phyloP scores from a whole-genome alignment of 2,888 invertebrate genomes.

The Dryadula phaetusa region DNA sequence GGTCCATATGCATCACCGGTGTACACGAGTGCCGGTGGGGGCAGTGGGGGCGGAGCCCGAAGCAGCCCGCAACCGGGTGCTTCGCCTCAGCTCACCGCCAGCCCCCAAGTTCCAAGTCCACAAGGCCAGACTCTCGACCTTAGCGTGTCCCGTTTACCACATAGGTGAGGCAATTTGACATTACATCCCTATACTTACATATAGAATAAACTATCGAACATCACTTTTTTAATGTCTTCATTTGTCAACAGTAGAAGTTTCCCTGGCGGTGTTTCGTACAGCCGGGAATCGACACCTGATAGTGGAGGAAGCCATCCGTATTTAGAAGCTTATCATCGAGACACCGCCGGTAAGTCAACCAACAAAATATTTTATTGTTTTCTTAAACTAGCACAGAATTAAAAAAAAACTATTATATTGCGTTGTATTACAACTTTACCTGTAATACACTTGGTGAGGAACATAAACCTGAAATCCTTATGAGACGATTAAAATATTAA shows the following conservation, averaged over 20 bases:
- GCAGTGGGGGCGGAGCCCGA: conserved; percentile 87
- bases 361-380: background rate
- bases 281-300: conserved; percentile 95
- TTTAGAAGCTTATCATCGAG: conserved; percentile 92
- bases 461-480: too few relatives aligned
- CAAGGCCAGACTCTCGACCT: conserved; percentile 96
- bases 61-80: conserved; percentile 94
- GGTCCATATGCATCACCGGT: conserved; percentile 91
- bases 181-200: conserved; percentile 26
- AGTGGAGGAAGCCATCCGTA: conserved; percentile 94
- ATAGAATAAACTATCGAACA: conserved; percentile 33
- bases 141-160: conserved; percentile 93
- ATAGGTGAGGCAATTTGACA: conserved; percentile 87
- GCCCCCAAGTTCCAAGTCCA: conserved; percentile 95
- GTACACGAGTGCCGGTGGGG: conserved; percentile 90
- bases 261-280: conserved; percentile 89
- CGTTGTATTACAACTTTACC: too few relatives aligned
- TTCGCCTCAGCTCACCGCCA: conserved; percentile 91
- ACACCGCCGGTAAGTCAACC: conserved; percentile 89
- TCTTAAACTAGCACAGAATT: too few relatives aligned
- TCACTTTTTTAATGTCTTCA: conserved; percentile 18
- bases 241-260: conserved; percentile 78
- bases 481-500: too few relatives aligned
- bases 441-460: too few relatives aligned
- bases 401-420: too few relatives aligned